These are phyloP conservation scores for Antidorcas marsupialis DNA, from an alignment of 2,113 vertebrate genomes.

Conservation along the genomic window DNA sequence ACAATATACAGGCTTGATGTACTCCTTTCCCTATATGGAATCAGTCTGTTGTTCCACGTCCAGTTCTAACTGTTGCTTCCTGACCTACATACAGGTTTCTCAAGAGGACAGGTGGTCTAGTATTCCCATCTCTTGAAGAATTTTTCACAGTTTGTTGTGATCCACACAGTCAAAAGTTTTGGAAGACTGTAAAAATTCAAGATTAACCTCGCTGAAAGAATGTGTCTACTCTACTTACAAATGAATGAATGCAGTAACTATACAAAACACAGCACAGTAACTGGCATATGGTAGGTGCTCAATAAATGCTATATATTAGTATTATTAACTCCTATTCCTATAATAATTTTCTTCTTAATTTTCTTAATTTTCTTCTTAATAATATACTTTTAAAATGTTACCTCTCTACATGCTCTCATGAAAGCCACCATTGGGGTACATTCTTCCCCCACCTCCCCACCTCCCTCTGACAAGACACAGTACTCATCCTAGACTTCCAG, in stretches of 20 bases:
- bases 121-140: background rate
- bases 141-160: background rate
- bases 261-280: background rate
- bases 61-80: background rate
- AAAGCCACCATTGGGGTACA: background rate
- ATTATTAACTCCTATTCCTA: background rate
- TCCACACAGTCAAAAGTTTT: background rate
- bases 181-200: conserved; percentile 23
- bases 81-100: background rate
- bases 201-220: background rate
- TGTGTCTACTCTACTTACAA: background rate
- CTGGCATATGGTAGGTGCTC: background rate
- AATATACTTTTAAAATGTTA: background rate
- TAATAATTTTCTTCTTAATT: background rate
- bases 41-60: background rate
- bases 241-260: background rate
- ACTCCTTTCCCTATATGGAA: background rate
- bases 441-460: background rate
- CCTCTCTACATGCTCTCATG: background rate
- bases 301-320: background rate
- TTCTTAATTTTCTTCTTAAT: background rate
- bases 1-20: background rate
- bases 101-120: background rate
- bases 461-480: background rate
- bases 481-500: background rate